These are phyloP conservation scores for Himalopsyche tibetana DNA, from an alignment of 2,888 invertebrate genomes.

Conservation along the genomic window DNA sequence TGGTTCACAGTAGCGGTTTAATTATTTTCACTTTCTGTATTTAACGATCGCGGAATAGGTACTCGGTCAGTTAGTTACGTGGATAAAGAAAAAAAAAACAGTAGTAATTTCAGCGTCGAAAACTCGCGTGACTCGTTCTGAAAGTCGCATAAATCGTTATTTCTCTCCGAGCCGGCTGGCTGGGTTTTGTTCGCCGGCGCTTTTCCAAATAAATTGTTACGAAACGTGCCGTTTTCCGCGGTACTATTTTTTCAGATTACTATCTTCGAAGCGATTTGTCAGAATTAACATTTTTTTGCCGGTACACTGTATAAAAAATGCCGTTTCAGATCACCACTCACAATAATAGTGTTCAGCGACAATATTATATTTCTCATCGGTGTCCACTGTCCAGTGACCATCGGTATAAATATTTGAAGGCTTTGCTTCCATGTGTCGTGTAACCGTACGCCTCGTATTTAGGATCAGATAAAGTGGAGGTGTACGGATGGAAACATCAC, in stretches of 20 bases:
- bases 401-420: too few species aligned
- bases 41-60: not conserved
- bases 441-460: too few species aligned
- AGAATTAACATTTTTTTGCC: not conserved
- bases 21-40: not conserved
- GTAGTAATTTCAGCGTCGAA: not conserved
- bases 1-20: not conserved
- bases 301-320: too few species aligned
- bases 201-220: constrained; percentile 23
- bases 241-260: not conserved
- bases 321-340: too few species aligned
- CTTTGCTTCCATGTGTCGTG: too few species aligned
- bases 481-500: too few species aligned
- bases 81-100: not conserved
- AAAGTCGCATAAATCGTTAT: constrained; percentile 24
- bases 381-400: too few species aligned
- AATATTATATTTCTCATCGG: too few species aligned
- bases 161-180: not conserved
- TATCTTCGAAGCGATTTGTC: constrained; percentile 8
- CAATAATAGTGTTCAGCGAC: too few species aligned
- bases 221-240: constrained; percentile 22
- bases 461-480: too few species aligned
- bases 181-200: not conserved
- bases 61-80: not conserved
- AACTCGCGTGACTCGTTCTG: constrained; percentile 10